A percentile compares a stretch with the other conserved stretches of the same genome.
Conservation (phyloP, 2,797 vertebrate species). For the Tauraco hartlaubi region DNA sequence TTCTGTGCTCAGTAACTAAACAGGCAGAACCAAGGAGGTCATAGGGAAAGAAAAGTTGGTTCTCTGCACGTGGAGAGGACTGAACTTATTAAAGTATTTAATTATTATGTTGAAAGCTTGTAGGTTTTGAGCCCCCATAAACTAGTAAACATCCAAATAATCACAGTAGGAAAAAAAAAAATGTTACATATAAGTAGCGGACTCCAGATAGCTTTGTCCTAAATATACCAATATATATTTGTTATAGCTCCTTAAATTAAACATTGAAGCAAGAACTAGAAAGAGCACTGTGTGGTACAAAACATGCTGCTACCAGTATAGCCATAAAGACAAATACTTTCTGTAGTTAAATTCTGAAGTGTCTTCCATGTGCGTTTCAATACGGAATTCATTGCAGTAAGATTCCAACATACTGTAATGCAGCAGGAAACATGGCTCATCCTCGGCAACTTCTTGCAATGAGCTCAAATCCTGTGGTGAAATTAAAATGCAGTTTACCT, state of each 20-base stretch:
- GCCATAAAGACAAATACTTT: background rate
- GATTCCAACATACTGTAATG: fast-evolving
- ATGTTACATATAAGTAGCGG: background rate
- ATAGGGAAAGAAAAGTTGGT: background rate
- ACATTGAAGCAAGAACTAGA: background rate
- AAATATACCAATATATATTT: background rate
- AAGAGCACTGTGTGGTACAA: background rate
- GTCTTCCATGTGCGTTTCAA: background rate
- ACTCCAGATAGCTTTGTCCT: background rate
- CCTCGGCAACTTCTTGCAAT: background rate
- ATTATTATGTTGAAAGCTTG: background rate
- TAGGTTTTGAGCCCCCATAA: background rate
- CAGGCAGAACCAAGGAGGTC: background rate
- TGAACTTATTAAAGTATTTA: background rate
- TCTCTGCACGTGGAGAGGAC: background rate
- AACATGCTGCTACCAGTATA: background rate
- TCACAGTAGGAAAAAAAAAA: fast-evolving
- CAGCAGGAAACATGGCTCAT: background rate
- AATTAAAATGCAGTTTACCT: background rate
- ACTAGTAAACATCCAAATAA: background rate
- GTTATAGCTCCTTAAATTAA: background rate
- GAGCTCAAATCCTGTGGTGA: background rate
- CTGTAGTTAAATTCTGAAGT: background rate
- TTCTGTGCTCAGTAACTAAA: background rate
- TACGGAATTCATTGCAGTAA: background rate